Evolutionary conservation across 2,888 invertebrate genomes (phyloP).

Genomic region (Hecatera dysodea): DNA sequence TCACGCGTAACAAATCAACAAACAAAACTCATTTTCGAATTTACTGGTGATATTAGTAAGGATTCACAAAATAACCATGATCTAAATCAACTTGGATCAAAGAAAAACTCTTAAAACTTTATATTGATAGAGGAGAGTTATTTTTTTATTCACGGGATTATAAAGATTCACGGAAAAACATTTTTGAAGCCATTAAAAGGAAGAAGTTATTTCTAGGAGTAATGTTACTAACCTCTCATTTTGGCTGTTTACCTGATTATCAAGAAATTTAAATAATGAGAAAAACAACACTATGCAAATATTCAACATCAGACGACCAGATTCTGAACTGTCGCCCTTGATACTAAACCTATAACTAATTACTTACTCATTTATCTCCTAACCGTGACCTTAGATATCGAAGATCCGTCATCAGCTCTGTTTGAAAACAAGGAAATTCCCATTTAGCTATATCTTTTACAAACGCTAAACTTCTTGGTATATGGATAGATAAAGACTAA

Average conservation of each 20-base stretch:
- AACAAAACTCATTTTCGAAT: too few species aligned
- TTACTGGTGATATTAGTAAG: too few species aligned
- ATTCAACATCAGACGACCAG: neutral
- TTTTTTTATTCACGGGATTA: neutral
- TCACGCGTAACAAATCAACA: too few species aligned
- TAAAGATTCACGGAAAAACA: neutral
- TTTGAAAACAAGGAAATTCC: neutral
- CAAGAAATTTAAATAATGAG: neutral
- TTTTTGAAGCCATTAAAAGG: neutral
- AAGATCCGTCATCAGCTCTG: neutral
- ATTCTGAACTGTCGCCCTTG: neutral
- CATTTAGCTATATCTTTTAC: neutral
- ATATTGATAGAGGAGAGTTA: neutral
- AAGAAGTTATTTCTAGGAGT: neutral
- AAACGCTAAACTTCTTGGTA: neutral
- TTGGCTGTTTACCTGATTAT: neutral
- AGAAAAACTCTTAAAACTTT: neutral
- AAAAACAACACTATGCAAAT: neutral
- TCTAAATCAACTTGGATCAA: neutral
- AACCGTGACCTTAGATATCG: neutral
- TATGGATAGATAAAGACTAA: neutral
- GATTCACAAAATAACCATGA: neutral
- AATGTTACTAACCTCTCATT: constrained; percentile 4
- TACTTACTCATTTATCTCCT: too few species aligned
- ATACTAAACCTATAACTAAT: neutral